These are phyloP conservation scores for Discoglossus pictus DNA, from an alignment of 2,797 vertebrate species.

Conservation along the genomic window DNA sequence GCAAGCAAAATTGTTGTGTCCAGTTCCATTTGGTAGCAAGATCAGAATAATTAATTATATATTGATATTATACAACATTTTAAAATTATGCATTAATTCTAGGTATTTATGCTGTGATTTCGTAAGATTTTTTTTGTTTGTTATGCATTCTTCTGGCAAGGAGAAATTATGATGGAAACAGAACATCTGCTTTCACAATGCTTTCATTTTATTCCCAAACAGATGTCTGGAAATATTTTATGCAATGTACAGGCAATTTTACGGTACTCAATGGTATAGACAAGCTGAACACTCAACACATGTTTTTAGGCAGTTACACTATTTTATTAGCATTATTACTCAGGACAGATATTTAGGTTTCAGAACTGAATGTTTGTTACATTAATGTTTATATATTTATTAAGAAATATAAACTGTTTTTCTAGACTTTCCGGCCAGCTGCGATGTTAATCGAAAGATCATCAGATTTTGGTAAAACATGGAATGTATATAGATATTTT, in stretches of 20 bases:
- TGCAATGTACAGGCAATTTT: slow-evolving; percentile 55
- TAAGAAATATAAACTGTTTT: slow-evolving; percentile 14
- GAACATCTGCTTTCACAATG: slow-evolving; percentile 71
- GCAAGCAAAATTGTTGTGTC: background rate
- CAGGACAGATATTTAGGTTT: too few species aligned
- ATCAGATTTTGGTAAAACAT: slow-evolving; percentile 87
- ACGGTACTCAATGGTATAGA: slow-evolving; percentile 30
- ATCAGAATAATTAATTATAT: too few species aligned
- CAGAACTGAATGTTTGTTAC: background rate
- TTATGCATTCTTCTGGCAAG: slow-evolving; percentile 55
- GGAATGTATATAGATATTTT: slow-evolving; percentile 94
- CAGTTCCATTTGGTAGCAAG: too few species aligned
- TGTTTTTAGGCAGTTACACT: slow-evolving; percentile 11
- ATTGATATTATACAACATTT: too few species aligned
- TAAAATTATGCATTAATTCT: too few species aligned
- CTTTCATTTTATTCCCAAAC: slow-evolving; percentile 69
- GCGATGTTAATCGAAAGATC: slow-evolving; percentile 95
- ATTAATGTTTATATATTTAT: slow-evolving; percentile 12
- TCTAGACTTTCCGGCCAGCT: slow-evolving; percentile 90
- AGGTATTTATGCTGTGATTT: too few species aligned
- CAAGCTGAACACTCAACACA: slow-evolving; percentile 48
- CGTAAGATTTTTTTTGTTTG: too few species aligned
- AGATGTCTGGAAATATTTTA: slow-evolving; percentile 70
- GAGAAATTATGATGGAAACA: slow-evolving; percentile 59
- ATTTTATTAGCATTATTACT: background rate